A percentile compares a stretch with the other conserved stretches of the same genome.
Conservation (phyloP, 1,140 invertebrate species). For the Periplaneta americana region DNA sequence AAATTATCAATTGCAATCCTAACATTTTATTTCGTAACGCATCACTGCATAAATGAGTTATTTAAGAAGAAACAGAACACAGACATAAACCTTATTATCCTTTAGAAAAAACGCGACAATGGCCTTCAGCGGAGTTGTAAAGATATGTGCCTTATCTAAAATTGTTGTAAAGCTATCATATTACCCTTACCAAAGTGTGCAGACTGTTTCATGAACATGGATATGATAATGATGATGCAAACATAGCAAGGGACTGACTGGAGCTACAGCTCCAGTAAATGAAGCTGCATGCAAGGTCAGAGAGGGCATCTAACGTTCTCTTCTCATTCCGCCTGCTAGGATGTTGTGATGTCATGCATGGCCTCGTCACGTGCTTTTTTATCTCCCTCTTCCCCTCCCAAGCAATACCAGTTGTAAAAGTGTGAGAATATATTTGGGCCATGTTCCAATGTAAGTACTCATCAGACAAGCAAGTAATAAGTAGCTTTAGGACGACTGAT, state of each 20-base stretch:
- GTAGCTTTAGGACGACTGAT: too few relatives aligned
- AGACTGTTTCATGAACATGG: neutral
- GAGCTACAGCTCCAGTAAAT: neutral
- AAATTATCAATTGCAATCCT: too few relatives aligned
- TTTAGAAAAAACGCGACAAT: neutral
- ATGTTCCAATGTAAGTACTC: neutral
- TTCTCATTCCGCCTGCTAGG: neutral
- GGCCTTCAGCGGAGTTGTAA: neutral
- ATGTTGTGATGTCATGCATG: neutral
- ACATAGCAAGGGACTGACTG: neutral
- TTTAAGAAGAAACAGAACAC: too few relatives aligned
- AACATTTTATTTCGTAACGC: too few relatives aligned
- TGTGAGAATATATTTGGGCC: neutral
- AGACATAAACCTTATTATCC: neutral
- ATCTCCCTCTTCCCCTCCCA: neutral
- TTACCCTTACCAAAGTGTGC: neutral
- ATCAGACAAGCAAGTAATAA: neutral
- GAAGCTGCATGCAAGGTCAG: neutral
- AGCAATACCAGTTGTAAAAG: neutral
- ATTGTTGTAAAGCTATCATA: neutral
- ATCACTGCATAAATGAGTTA: too few relatives aligned
- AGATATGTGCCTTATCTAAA: neutral
- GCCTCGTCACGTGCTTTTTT: neutral
- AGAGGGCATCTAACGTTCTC: neutral
- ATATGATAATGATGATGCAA: neutral